Evolutionary conservation across 2,113 vertebrate species (phyloP).

Genomic region (Girardinichthys multiradiatus): DNA sequence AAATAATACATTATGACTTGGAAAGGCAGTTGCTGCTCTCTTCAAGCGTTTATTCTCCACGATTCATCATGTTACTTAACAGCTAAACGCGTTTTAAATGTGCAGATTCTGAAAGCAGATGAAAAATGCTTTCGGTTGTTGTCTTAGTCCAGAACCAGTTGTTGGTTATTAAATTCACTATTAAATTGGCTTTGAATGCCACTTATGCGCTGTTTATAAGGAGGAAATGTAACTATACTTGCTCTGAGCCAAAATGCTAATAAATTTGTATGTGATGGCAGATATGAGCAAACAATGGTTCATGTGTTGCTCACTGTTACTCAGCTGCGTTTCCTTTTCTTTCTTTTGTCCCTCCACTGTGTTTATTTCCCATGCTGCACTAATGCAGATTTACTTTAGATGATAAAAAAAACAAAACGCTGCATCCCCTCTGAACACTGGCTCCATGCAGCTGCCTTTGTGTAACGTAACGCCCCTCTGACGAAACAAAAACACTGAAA

Average conservation of each 20-base stretch:
- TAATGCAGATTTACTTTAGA: constrained; percentile 32
- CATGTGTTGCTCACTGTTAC: constrained; percentile 28
- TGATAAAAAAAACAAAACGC: constrained; percentile 22
- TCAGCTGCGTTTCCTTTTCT: constrained; percentile 6
- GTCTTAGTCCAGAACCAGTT: not conserved
- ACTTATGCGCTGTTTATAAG: not conserved
- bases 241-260: not conserved
- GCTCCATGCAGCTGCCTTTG: constrained; percentile 68
- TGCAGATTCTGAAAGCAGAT: constrained; percentile 1
- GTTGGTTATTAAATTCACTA: not conserved
- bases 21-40: constrained; percentile 64
- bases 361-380: constrained; percentile 34
- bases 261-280: constrained; percentile 21
- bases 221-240: not conserved
- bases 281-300: constrained; percentile 20
- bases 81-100: not conserved
- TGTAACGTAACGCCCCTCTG: constrained; percentile 66
- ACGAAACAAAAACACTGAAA: constrained; percentile 62
- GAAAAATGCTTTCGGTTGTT: not conserved
- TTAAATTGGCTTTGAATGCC: not conserved
- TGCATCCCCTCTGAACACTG: constrained; percentile 55
- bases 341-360: not conserved
- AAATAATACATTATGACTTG: constrained; percentile 77
- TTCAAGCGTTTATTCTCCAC: constrained; percentile 29
- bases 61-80: constrained; percentile 44